Percentiles rank a stretch among this genome's conserved stretches.
These are phyloP conservation scores for Trematomus loennbergii DNA, from an alignment of 2,113 vertebrate genomes.

Conservation along the genomic window DNA sequence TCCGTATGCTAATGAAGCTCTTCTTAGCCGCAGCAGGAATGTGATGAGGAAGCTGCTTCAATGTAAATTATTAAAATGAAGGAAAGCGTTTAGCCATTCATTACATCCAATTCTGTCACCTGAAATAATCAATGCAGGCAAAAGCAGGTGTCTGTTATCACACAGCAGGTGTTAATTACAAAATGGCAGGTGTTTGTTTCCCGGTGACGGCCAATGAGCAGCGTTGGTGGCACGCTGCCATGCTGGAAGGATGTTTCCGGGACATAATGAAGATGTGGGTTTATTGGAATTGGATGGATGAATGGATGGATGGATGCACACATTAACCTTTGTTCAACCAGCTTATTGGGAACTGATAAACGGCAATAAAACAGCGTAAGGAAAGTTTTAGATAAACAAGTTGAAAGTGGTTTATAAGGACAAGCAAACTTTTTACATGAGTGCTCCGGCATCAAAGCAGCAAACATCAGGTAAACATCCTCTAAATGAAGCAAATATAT, in stretches of 20 bases:
- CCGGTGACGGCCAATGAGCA: conserved; percentile 37
- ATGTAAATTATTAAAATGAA: conserved; percentile 28
- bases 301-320: conserved; percentile 42
- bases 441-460: conserved; percentile 13
- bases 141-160: conserved; percentile 63
- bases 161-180: conserved; percentile 65
- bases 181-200: conserved; percentile 61
- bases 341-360: background rate
- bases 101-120: conserved; percentile 40
- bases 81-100: conserved; percentile 46
- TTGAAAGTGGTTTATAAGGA: conserved; percentile 3
- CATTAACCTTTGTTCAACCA: conserved; percentile 4
- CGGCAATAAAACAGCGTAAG: background rate
- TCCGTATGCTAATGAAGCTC: background rate
- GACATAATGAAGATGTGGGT: conserved; percentile 42
- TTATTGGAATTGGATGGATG: conserved; percentile 23
- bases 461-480: background rate
- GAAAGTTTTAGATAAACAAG: conserved; percentile 1
- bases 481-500: conserved; percentile 3
- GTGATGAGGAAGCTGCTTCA: background rate
- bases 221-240: conserved; percentile 42
- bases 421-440: background rate
- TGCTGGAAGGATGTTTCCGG: conserved; percentile 10
- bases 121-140: conserved; percentile 45
- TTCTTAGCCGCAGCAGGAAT: background rate